Percentiles rank a stretch among this genome's conserved stretches.
Conservation (phyloP, 92 coral and sea anemone genomes). For the Pocillopora grandis region DNA sequence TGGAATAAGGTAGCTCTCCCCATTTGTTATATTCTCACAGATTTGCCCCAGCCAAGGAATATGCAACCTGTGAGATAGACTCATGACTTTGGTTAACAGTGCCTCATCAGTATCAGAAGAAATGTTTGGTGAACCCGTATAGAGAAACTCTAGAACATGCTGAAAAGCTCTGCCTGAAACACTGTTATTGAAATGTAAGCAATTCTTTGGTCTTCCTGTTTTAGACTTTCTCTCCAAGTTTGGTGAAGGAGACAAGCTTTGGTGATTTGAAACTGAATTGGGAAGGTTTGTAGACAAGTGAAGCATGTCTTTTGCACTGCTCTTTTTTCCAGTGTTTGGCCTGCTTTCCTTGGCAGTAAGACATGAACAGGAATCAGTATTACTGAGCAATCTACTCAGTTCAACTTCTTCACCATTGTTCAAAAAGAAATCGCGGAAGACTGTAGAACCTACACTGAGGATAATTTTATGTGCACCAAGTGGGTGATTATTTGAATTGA, state of each 20-base stretch:
- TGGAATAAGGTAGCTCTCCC: constrained; percentile 48
- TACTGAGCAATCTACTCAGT: constrained; percentile 29
- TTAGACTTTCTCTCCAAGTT: constrained; percentile 24
- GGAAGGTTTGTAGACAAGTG: not conserved
- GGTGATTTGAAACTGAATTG: constrained; percentile 8
- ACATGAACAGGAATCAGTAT: constrained; percentile 25
- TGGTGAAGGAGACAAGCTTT: constrained; percentile 5
- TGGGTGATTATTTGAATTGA: constrained; percentile 49
- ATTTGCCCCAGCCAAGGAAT: constrained; percentile 48
- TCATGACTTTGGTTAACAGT: constrained; percentile 37
- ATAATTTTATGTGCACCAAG: constrained; percentile 74
- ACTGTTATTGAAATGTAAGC: constrained; percentile 38
- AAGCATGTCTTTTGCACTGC: not conserved
- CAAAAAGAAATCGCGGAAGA: constrained; percentile 58
- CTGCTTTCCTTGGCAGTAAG: not conserved
- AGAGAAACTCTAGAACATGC: constrained; percentile 71
- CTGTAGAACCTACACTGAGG: constrained; percentile 69
- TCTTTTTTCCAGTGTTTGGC: constrained; percentile 8
- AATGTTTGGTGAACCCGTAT: constrained; percentile 62
- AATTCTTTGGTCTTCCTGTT: not conserved
- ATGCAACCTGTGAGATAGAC: constrained; percentile 35
- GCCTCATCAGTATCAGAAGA: constrained; percentile 49
- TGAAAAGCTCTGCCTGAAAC: constrained; percentile 56
- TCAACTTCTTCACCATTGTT: constrained; percentile 21
- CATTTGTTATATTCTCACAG: constrained; percentile 54